Evolutionary conservation across 2,888 invertebrate genomes (phyloP), one percentile per base, ranked within the genome.

Genomic region (Lampropteryx suffumata): DNA sequence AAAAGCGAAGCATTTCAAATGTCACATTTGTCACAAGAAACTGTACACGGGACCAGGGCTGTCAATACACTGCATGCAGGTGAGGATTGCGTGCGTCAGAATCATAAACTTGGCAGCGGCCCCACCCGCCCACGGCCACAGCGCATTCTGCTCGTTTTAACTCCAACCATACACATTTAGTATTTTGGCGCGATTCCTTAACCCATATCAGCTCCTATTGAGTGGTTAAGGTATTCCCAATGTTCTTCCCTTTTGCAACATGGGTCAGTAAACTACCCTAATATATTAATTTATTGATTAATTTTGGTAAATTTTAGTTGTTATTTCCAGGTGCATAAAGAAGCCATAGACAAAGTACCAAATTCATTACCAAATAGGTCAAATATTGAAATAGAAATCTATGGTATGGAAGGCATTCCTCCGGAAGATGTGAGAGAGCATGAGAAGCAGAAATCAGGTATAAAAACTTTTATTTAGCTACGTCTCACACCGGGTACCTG

Each of bases 401-500:
- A 99, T 92, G 99, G 99, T 65, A 99, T 99, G 99, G 99, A 99
- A 92, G 99, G 99, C 67, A 99, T 99, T 74, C 99, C 99, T 24
- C 94, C 96, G 46, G 97, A 96, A 70, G 99, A 99, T 91, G 83
- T 98, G 59, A 95, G 95, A 79, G 97, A 98, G 78, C 99, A 99
- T 87, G 98, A 99, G 87, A 93, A 95, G 69, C 96, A 96, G 79
- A 96, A 97, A 79, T 91, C 92, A 86, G 91, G 91, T 91, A 89
- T 87, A 85, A 82, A 83, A 50, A 50, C 37, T 47, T 57, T 57
- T 51, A 66, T 74, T 70, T 63, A 58, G 50, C 64, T 61, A 59
- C 70, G 65, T 67, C 75, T 69, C 73, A 76, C 69, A 61, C 73
- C 77, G 73, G 81, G 80, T 83, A 74, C 74, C 64, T 84, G 86